Evolutionary conservation across 2,797 vertebrate species (phyloP).

Genomic region (Lepus townsendii): DNA sequence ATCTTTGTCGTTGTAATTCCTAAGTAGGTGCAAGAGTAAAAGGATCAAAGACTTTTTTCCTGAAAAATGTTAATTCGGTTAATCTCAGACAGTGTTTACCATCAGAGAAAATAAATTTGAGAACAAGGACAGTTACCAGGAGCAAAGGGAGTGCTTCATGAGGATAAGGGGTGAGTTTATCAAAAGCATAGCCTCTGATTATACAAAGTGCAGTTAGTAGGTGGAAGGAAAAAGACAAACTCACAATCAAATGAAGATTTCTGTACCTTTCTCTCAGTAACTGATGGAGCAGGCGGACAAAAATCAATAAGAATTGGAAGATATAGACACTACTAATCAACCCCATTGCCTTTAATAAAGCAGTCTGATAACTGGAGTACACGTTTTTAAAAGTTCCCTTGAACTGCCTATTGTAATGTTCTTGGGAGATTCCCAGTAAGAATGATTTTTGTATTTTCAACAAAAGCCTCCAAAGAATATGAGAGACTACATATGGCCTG

Average conservation of each 20-base stretch:
- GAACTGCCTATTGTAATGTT: not conserved
- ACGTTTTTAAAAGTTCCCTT: not conserved
- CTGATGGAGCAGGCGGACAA: not conserved
- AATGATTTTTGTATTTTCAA: slow-evolving; percentile 23
- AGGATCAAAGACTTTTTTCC: not conserved
- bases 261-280: not conserved
- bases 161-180: not conserved
- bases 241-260: not conserved
- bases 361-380: not conserved
- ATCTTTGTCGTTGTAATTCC: not conserved
- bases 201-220: not conserved
- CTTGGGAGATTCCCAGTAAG: not conserved
- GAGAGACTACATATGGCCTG: not conserved
- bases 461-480: not conserved
- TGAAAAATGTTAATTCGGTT: not conserved
- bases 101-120: slow-evolving; percentile 9
- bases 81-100: not conserved
- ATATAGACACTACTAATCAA: not conserved
- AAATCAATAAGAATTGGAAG: not conserved
- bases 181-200: not conserved
- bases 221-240: not conserved
- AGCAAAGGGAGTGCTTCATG: not conserved
- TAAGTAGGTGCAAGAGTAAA: slow-evolving; percentile 40
- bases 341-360: not conserved
- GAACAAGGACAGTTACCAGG: not conserved